These are phyloP conservation scores for Lysiphlebus fabarum DNA, from an alignment of 1,140 invertebrate genomes.

Conservation along the genomic window DNA sequence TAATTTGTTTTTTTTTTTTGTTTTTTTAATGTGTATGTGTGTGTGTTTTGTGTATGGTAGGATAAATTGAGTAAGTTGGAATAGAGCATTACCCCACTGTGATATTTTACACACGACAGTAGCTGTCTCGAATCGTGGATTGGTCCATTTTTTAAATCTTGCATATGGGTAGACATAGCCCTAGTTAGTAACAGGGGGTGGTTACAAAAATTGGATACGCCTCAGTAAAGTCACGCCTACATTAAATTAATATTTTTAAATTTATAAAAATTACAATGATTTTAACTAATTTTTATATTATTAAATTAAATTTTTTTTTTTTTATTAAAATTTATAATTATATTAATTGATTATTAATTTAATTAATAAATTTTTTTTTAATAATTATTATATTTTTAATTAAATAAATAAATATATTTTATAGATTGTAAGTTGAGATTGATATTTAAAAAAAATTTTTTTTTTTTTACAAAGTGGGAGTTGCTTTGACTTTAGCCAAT, in stretches of 20 bases:
- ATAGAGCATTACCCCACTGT: slow-evolving; percentile 28
- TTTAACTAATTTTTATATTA: too few species aligned
- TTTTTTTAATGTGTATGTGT: background rate
- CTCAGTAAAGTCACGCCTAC: slow-evolving; percentile 46
- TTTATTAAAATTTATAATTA: background rate
- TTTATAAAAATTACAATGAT: too few species aligned
- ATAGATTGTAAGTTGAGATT: slow-evolving; percentile 40
- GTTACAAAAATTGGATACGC: slow-evolving; percentile 42
- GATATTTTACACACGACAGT: slow-evolving; percentile 50
- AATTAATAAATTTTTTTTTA: background rate
- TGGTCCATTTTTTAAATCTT: slow-evolving; percentile 54
- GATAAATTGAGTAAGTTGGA: slow-evolving; percentile 21
- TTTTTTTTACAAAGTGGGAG: slow-evolving; percentile 48
- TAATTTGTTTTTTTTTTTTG: background rate
- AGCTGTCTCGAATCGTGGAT: slow-evolving; percentile 55
- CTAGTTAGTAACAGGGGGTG: slow-evolving; percentile 50
- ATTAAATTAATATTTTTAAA: slow-evolving; percentile 11
- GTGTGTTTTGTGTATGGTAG: slow-evolving; percentile 23
- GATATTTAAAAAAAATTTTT: slow-evolving; percentile 26
- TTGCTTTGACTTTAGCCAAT: slow-evolving; percentile 47
- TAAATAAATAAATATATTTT: slow-evolving; percentile 16
- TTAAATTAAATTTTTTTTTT: too few species aligned
- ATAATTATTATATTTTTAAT: background rate
- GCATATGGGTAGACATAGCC: slow-evolving; percentile 52
- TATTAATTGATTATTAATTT: background rate